Evolutionary conservation across 2,888 invertebrate genomes (phyloP).

Genomic region (Eupithecia pulchellata): DNA sequence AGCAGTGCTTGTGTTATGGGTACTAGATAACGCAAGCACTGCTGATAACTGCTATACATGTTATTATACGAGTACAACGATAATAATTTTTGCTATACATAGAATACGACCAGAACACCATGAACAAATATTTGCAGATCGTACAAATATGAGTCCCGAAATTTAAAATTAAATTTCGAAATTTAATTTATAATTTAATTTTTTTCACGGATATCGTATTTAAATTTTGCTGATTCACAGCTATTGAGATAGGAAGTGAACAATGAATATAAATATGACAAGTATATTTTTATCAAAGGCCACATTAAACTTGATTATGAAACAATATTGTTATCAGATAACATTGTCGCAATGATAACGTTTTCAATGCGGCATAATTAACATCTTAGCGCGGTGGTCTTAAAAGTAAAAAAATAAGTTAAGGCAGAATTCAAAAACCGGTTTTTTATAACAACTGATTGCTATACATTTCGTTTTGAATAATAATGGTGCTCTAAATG

Average conservation of each 20-base stretch:
- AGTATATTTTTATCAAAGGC: constrained; percentile 19
- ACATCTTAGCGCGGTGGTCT: constrained; percentile 5
- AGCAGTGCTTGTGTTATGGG: too few relatives aligned
- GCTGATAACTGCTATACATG: too few relatives aligned
- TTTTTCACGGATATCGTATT: not conserved
- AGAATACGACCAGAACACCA: too few relatives aligned
- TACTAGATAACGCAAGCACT: too few relatives aligned
- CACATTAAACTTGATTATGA: constrained; percentile 27
- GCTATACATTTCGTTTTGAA: not conserved
- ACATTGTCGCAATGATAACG: constrained; percentile 45
- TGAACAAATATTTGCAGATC: too few relatives aligned
- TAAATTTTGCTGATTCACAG: not conserved
- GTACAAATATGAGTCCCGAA: too few relatives aligned
- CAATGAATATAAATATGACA: not conserved
- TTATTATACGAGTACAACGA: too few relatives aligned
- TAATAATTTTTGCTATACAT: too few relatives aligned
- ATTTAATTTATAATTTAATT: too few relatives aligned
- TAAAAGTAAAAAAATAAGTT: not conserved
- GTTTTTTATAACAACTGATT: not conserved
- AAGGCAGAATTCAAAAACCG: not conserved
- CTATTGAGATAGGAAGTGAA: constrained; percentile 17
- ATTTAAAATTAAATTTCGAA: too few relatives aligned
- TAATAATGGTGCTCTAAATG: not conserved
- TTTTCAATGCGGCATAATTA: constrained; percentile 39
- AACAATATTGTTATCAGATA: constrained; percentile 48